These are phyloP conservation scores for Drosophila busckii DNA, from an alignment of 1,140 invertebrate genomes.

Conservation along the genomic window DNA sequence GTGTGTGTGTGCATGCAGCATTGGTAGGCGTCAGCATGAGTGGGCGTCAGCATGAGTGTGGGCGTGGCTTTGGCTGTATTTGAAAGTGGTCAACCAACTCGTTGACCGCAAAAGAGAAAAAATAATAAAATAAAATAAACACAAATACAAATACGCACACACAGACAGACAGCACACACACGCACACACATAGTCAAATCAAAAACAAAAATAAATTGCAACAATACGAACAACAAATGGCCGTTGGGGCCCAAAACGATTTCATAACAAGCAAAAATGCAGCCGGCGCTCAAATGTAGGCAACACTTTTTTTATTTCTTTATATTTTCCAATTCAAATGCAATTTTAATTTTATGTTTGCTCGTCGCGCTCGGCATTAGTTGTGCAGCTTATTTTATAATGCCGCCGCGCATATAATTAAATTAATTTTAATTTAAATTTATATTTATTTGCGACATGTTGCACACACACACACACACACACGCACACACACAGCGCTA, in stretches of 20 bases:
- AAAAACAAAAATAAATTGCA: conserved; percentile 69
- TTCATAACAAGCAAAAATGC: conserved; percentile 16
- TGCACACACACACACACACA: no score
- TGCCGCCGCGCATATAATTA: conserved; percentile 56
- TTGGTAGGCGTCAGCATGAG: conserved; percentile 1
- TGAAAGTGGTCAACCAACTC: conserved; percentile 77
- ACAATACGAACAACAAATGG: conserved; percentile 27
- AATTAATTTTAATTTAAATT: conserved; percentile 41
- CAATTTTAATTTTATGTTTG: conserved; percentile 9
- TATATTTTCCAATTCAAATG: not conserved
- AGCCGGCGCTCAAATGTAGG: conserved; percentile 61
- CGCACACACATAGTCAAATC: conserved; percentile 47
- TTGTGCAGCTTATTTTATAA: conserved; percentile 37
- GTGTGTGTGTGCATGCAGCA: not conserved
- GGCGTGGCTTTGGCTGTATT: conserved; percentile 48
- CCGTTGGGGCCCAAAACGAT: conserved; percentile 11
- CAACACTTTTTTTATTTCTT: conserved; percentile 48
- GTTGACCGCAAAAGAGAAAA: conserved; percentile 73
- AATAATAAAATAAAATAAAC: conserved; percentile 75
- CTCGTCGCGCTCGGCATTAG: conserved; percentile 20
- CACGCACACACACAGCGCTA: no score
- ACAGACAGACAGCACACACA: conserved; percentile 8
- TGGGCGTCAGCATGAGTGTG: conserved; percentile 14
- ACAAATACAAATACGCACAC: conserved; percentile 42
- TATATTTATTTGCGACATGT: no score